Base-by-base conservation (phyloP, 2,113 vertebrate species). In the Ceratotherium simum region DNA sequence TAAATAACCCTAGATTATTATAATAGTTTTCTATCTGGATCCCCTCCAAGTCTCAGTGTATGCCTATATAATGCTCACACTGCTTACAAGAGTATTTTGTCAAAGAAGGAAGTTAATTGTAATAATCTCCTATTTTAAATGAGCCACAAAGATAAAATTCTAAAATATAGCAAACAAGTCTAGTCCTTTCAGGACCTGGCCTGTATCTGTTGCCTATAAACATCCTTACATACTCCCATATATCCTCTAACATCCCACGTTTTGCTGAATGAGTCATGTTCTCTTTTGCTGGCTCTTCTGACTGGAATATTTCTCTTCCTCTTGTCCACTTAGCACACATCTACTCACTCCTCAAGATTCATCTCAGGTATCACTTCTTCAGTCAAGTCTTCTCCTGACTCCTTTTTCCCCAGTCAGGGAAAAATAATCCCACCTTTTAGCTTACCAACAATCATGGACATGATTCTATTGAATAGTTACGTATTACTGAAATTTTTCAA, bases 121-220 rank as follows among this genome's bases (percentile, higher is more conserved):
- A 36, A 46, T 36, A 72, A 73, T 72, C 29, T 36, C 31, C 10
- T 72, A 62, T 78, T 96, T 80, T 62, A 79, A 80, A 65, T 88
- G 8, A 93, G 25, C 7, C 31, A 36, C 27, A 67, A 65, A 72
- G 29, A 88, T 29, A 85, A 81, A 78, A 89, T 92, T 84, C 13
- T 39, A 85, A 97, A 91, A 62, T 72, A 82, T 10, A 70, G 42
- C 39, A 36, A 90, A 9, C 4, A 93, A 95, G 87, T 81, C 36
- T 60, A 54, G 27, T 90, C 14, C 4, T 97, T 80, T 89, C 48
- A 82, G n/a, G 11, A 12, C 20, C 9, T 97, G 39, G 9, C 31
- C 9, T 86, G 23, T 69, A 73, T 75, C 69, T 69, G 58, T 79
- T 21, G 73, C 31, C 33, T 95, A n/a, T 83, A 78, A 56, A 31